Evolutionary conservation across 1,140 invertebrate species (phyloP).

Genomic region (Hypothenemus hampei): DNA sequence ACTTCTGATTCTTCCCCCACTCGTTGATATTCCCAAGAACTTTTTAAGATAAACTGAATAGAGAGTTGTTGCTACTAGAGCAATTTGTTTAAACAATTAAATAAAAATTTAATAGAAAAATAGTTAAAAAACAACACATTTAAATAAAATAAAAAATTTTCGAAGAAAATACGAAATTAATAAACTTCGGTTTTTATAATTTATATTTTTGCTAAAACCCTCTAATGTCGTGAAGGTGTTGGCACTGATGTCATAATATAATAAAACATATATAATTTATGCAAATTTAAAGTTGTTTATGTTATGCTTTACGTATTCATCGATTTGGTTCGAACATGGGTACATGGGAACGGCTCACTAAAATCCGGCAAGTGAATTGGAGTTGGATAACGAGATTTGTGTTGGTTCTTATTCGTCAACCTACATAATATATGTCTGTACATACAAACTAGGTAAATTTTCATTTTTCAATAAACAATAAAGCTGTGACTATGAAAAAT

Average conservation of each 20-base stretch:
- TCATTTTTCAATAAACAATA: no score
- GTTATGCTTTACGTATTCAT: background rate
- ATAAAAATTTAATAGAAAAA: background rate
- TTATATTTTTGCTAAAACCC: background rate
- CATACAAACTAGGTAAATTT: no score
- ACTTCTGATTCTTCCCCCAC: conserved; percentile 1
- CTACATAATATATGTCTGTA: no score
- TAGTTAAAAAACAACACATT: background rate
- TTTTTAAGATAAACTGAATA: conserved; percentile 3
- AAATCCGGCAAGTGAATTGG: no score
- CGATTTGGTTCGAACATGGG: no score
- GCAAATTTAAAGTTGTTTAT: background rate
- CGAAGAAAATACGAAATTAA: background rate
- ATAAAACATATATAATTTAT: background rate
- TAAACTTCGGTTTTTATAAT: background rate
- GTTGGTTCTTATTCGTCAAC: no score
- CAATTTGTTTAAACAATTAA: background rate
- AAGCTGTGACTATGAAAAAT: no score
- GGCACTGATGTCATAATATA: background rate
- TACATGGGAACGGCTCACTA: no score
- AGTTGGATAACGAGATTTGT: no score
- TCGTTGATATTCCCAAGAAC: conserved; percentile 11
- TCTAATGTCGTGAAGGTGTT: background rate
- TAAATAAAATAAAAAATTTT: background rate
- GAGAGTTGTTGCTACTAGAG: conserved; percentile 1